Evolutionary conservation across 2,113 vertebrate genomes (phyloP), one percentile per base, ranked within the genome.

Genomic region (Dicrurus megarhynchus): DNA sequence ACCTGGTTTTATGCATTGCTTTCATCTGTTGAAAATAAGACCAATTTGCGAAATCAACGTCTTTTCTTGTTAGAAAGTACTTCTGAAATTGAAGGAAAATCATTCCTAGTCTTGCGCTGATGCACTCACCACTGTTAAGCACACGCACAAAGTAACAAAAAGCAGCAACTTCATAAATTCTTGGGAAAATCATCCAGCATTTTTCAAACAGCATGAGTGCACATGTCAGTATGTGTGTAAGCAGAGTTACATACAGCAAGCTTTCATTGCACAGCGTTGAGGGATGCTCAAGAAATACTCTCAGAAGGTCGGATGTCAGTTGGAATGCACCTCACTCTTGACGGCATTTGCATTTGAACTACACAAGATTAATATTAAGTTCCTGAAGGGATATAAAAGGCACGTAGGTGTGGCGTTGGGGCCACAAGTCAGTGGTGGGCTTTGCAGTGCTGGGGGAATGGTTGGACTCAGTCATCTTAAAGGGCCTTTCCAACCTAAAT

Each of bases 231-330:
- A 13, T 3, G 23, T 6, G 50, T 13, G 11, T 24, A 24, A 35
- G 27, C 10, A 46, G 32, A 8, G 30, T 24, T 57, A 41, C 8
- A 42, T 5, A 16, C 7, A 77, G 50, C 20, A 39, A 84, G 35
- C 16, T 79, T 71, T 56, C 35, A 28, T 1, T 63, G 82, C 27
- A 56, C 53, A 50, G n/a, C 65, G 33, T 16, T 16, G 28, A 89
- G 16, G 56, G 13, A 11, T 49, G 9, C 44, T 75, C 44, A 59
- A 46, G 35, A 82, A 63, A 47, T 4, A 32, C 12, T 55, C 68
- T 57, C 28, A 28, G 21, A 69, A 87, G 46, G n/a, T 26, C 16
- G 3, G 64, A 32, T 0, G 0, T 60, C 39, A 27, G 12, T 1
- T 21, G 59, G 41, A 84, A 47, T 3, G 21, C 71, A 67, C 60